Evolutionary conservation across 2,113 vertebrate genomes (phyloP).

Genomic region (Gopherus flavomarginatus): DNA sequence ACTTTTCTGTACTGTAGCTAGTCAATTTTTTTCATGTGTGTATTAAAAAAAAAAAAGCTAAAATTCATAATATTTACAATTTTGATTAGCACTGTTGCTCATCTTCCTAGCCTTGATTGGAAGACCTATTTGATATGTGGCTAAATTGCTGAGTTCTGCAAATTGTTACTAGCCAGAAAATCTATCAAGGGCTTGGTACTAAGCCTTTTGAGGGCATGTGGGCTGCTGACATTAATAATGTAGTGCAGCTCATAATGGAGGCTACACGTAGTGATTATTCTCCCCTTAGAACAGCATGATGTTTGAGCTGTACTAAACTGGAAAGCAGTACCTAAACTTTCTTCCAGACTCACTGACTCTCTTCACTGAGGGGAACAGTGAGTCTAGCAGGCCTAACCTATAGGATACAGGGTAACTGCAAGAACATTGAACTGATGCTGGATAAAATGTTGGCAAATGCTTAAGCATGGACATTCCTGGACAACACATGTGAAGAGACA

Average conservation of each 20-base stretch:
- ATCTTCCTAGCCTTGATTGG: background rate
- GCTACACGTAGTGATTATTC: background rate
- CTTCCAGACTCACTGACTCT: background rate
- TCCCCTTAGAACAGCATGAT: background rate
- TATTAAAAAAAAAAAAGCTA: background rate
- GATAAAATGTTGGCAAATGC: background rate
- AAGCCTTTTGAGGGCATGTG: background rate
- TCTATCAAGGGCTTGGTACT: background rate
- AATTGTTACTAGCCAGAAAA: background rate
- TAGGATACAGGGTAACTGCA: background rate
- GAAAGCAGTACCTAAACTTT: background rate
- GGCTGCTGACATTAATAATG: background rate
- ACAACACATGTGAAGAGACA: background rate
- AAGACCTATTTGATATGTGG: background rate
- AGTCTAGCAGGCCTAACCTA: background rate
- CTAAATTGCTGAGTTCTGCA: background rate
- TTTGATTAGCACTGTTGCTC: background rate
- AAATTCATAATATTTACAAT: background rate
- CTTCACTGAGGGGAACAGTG: background rate
- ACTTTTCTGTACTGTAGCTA: background rate
- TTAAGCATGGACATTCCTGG: background rate
- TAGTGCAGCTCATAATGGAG: background rate
- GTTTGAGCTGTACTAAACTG: background rate
- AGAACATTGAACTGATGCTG: background rate
- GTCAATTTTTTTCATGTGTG: background rate